phyloP scores from a whole-genome alignment of 1,140 invertebrate species.

The Drosophila cardini region DNA sequence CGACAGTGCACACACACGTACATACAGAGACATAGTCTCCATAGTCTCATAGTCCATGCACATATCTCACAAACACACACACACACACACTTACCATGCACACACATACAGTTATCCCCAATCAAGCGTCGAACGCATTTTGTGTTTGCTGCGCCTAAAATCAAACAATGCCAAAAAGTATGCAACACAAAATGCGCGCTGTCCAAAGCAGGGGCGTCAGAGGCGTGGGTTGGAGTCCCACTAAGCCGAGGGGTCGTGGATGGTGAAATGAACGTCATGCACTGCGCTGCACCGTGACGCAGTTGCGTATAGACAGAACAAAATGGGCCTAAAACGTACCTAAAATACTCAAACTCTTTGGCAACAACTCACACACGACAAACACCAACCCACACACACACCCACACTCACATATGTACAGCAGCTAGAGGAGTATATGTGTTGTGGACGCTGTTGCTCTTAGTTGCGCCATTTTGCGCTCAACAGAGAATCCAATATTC shows the following conservation, averaged over 20 bases:
- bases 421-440: not conserved
- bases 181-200: slow-evolving; percentile 56
- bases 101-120: slow-evolving; percentile 33
- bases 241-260: not conserved
- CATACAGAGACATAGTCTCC: slow-evolving; percentile 6
- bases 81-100: slow-evolving; percentile 16
- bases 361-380: not conserved
- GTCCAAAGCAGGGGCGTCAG: not conserved
- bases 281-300: slow-evolving; percentile 28
- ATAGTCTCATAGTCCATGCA: slow-evolving; percentile 28
- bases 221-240: not conserved
- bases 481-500: slow-evolving; percentile 25
- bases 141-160: slow-evolving; percentile 73
- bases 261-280: not conserved
- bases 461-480: slow-evolving; percentile 48
- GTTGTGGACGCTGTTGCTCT: slow-evolving; percentile 56
- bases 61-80: slow-evolving; percentile 38
- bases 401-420: not conserved
- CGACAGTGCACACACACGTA: slow-evolving; percentile 28
- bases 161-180: slow-evolving; percentile 80
- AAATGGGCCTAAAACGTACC: slow-evolving; percentile 59
- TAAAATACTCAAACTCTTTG: slow-evolving; percentile 41
- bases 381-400: slow-evolving; percentile 12
- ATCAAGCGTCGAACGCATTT: slow-evolving; percentile 75
- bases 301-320: slow-evolving; percentile 32